phyloP scores from a whole-genome alignment of 2,888 invertebrate species.

The Pasiphila rectangulata region DNA sequence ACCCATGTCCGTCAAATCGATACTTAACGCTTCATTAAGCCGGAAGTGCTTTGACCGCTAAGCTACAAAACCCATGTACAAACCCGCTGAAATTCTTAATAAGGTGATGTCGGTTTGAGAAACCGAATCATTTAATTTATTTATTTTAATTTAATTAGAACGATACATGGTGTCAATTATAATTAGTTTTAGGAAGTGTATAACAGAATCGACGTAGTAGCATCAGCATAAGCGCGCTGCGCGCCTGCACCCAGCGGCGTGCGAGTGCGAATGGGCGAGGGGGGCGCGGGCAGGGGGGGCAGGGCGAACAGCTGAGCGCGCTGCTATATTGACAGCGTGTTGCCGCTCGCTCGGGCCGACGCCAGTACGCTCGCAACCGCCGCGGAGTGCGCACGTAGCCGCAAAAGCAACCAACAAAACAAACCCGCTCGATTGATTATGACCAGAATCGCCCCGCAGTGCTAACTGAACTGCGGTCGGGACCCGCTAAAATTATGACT shows the following conservation, averaged over 20 bases:
- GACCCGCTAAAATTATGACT: slow-evolving; percentile 78
- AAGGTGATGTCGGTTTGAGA: too few relatives aligned
- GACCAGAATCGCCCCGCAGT: slow-evolving; percentile 71
- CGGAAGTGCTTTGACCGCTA: too few relatives aligned
- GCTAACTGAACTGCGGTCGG: slow-evolving; percentile 71
- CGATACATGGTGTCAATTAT: too few relatives aligned
- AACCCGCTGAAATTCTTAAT: too few relatives aligned
- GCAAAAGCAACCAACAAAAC: slow-evolving; percentile 45
- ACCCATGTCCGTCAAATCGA: too few relatives aligned
- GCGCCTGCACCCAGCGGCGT: slow-evolving; percentile 23
- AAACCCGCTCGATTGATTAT: slow-evolving; percentile 59
- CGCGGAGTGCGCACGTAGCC: slow-evolving; percentile 75
- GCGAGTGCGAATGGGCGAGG: slow-evolving; percentile 50
- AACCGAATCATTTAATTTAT: too few relatives aligned
- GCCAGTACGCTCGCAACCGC: slow-evolving; percentile 80
- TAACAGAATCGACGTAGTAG: neutral
- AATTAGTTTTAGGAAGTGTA: too few relatives aligned
- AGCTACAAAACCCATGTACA: too few relatives aligned
- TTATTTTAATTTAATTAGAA: too few relatives aligned
- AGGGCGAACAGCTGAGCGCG: slow-evolving; percentile 81
- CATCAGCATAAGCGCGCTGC: slow-evolving; percentile 27
- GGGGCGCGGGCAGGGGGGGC: slow-evolving; percentile 62
- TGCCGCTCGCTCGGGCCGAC: slow-evolving; percentile 50
- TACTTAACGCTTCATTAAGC: too few relatives aligned
- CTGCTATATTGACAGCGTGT: slow-evolving; percentile 82